phyloP scores from a whole-genome alignment of 2,888 invertebrate species.

The Listrodromus nycthemerus region DNA sequence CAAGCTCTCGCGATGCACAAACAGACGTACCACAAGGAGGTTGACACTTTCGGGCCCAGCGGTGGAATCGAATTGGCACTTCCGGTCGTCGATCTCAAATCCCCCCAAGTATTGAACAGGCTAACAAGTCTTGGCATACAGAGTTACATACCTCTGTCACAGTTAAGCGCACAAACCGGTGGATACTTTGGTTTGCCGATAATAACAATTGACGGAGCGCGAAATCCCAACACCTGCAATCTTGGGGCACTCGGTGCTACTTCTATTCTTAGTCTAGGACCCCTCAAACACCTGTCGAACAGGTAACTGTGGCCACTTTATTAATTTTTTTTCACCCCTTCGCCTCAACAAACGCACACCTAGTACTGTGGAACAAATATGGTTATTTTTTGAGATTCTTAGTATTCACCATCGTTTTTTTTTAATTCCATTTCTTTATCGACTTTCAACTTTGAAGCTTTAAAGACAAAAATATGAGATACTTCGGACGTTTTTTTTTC shows the following conservation, averaged over 20 bases:
- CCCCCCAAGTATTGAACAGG: constrained; percentile 88
- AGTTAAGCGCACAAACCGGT: constrained; percentile 86
- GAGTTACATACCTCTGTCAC: constrained; percentile 90
- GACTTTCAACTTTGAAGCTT: constrained; percentile 30
- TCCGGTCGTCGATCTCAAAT: constrained; percentile 90
- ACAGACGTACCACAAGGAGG: constrained; percentile 87
- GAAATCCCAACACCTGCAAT: constrained; percentile 87
- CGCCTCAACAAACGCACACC: background rate
- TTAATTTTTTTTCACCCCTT: constrained; percentile 40
- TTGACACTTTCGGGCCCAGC: constrained; percentile 77
- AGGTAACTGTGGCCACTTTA: constrained; percentile 79
- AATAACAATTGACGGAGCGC: constrained; percentile 88
- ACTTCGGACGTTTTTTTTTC: background rate
- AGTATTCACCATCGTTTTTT: constrained; percentile 14
- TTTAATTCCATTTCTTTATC: background rate
- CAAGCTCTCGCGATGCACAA: constrained; percentile 87
- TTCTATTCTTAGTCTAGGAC: constrained; percentile 90
- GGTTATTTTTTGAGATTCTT: constrained; percentile 19
- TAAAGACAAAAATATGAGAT: constrained; percentile 13
- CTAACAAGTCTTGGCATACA: constrained; percentile 89
- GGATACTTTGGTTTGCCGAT: constrained; percentile 91
- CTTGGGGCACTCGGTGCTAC: constrained; percentile 89
- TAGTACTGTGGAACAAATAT: background rate
- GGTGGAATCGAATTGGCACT: constrained; percentile 88
- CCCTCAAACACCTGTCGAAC: constrained; percentile 86